These are phyloP conservation scores for Molossus molossus DNA, from an alignment of 2,797 vertebrate genomes.

Conservation along the genomic window DNA sequence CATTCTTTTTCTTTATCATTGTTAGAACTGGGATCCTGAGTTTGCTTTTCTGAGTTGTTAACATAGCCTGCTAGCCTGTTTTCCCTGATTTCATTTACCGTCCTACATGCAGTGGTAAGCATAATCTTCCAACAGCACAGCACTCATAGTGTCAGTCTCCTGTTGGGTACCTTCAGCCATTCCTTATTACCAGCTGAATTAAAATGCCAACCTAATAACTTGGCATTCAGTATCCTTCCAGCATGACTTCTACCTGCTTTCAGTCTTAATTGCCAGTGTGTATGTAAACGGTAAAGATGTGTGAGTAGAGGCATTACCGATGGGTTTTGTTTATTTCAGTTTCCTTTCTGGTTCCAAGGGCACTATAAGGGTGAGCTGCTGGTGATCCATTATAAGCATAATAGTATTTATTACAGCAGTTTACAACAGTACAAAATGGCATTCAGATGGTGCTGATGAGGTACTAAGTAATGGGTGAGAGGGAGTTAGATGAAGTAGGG, in stretches of 20 bases:
- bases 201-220: slow-evolving; percentile 42
- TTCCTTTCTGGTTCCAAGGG: slow-evolving; percentile 38
- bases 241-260: slow-evolving; percentile 8
- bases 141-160: slow-evolving; percentile 31
- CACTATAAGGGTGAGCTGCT: not conserved
- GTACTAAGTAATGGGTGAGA: not conserved
- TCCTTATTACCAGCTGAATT: slow-evolving; percentile 10
- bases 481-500: not conserved
- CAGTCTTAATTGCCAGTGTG: slow-evolving; percentile 25
- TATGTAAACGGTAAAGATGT: not conserved
- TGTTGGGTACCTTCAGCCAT: not conserved
- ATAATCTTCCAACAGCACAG: not conserved
- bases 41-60: slow-evolving; percentile 19
- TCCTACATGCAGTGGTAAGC: not conserved
- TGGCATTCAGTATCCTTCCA: slow-evolving; percentile 54
- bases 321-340: slow-evolving; percentile 48
- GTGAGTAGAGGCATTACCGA: not conserved
- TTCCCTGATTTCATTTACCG: slow-evolving; percentile 31
- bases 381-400: not conserved
- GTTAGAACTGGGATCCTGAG: slow-evolving; percentile 14
- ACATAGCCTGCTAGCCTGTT: not conserved
- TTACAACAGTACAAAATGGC: slow-evolving; percentile 19
- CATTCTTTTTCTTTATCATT: slow-evolving; percentile 13
- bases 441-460: not conserved
- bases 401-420: not conserved